phyloP scores from a whole-genome alignment of 2,113 vertebrate species.

The Bufo bufo region DNA sequence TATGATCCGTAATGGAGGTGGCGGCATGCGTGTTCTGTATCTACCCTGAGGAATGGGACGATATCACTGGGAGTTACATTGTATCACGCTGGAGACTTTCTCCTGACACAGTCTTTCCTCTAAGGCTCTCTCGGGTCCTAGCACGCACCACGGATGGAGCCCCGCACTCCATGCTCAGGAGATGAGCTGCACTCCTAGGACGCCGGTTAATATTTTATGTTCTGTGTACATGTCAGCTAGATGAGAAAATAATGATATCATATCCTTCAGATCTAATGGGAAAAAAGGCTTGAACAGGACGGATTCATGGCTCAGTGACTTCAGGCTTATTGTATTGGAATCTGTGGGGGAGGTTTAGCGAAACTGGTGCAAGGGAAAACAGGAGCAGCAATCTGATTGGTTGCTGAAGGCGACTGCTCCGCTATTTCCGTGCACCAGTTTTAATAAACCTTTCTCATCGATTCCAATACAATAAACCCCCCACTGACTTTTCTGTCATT shows the following conservation, averaged over 20 bases:
- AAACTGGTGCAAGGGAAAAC: not conserved
- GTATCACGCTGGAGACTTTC: not conserved
- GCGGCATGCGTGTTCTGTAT: too few relatives aligned
- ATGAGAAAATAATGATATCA: constrained; percentile 25
- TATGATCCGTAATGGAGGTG: too few relatives aligned
- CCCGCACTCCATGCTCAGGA: not conserved
- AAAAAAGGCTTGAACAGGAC: not conserved
- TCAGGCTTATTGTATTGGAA: not conserved
- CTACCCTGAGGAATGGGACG: too few relatives aligned
- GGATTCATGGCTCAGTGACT: not conserved
- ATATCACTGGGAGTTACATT: too few relatives aligned
- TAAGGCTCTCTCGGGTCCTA: not conserved
- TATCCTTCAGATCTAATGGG: not conserved
- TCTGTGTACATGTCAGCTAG: constrained; percentile 2
- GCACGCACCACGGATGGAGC: not conserved
- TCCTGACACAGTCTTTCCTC: not conserved
- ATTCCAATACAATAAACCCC: too few relatives aligned
- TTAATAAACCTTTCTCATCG: not conserved
- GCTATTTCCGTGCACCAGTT: not conserved
- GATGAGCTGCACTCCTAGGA: not conserved
- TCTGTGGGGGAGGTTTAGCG: not conserved
- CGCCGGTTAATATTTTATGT: constrained; percentile 19
- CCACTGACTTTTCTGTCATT: too few relatives aligned
- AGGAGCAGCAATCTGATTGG: not conserved
- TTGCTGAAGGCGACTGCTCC: not conserved